These are phyloP conservation scores for Catharus minimus DNA, from an alignment of 2,113 vertebrate species.

Conservation along the genomic window DNA sequence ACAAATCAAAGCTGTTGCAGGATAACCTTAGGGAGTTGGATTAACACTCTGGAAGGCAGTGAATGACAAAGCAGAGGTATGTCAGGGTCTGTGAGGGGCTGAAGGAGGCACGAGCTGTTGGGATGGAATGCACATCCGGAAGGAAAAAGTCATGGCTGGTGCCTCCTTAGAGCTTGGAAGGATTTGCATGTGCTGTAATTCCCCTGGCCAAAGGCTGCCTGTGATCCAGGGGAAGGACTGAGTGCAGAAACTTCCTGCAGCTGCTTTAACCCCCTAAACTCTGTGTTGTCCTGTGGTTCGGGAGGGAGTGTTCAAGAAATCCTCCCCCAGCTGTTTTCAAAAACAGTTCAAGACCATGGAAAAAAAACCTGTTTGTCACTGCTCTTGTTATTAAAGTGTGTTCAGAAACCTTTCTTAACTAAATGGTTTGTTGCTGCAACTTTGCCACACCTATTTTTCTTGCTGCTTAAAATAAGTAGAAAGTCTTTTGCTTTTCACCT, in stretches of 20 bases:
- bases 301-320: not conserved
- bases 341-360: not conserved
- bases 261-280: not conserved
- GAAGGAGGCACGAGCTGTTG: not conserved
- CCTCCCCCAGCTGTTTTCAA: accelerated
- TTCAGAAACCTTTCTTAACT: not conserved
- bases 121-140: too few species aligned
- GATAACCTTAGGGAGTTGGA: not conserved
- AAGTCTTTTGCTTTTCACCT: not conserved
- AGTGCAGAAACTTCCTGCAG: not conserved
- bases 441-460: not conserved
- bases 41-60: not conserved
- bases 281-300: not conserved
- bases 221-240: not conserved
- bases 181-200: not conserved
- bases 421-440: not conserved
- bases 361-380: not conserved
- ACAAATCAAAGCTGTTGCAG: not conserved
- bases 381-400: not conserved
- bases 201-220: not conserved
- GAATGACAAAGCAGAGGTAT: not conserved
- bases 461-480: not conserved
- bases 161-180: not conserved
- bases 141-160: not conserved
- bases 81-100: not conserved